phyloP scores from a whole-genome alignment of 2,113 vertebrate species.

The Rafetus swinhoei region DNA sequence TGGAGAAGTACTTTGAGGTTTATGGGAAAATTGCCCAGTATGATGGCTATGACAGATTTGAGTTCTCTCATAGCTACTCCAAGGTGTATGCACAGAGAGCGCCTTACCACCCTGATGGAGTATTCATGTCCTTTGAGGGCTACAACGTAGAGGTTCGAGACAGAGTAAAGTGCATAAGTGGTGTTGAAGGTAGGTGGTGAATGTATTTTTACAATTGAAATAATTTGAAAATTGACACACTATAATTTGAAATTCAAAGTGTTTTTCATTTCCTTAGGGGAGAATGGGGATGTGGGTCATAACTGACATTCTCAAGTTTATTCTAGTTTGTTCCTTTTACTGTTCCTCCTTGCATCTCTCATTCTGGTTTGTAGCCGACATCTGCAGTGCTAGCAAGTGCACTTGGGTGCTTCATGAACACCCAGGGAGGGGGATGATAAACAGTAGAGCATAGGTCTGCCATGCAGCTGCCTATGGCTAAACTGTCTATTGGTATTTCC shows the following conservation, averaged over 20 bases:
- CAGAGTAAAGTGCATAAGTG: constrained; percentile 97
- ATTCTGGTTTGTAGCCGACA: not conserved
- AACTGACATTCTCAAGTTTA: rapidly evolving
- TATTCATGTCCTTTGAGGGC: constrained; percentile 99
- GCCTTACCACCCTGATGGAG: constrained; percentile 93
- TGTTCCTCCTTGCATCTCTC: rapidly evolving
- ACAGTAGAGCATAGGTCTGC: not conserved
- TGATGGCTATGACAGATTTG: constrained; percentile 93
- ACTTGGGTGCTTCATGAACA: not conserved
- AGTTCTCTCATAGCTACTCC: constrained; percentile 99
- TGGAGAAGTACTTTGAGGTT: constrained; percentile 97
- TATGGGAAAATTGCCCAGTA: constrained; percentile 93
- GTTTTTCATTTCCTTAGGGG: not conserved
- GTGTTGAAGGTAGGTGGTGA: constrained; percentile 89
- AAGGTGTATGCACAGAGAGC: constrained; percentile 94
- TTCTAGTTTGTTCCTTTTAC: not conserved
- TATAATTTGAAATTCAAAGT: rapidly evolving
- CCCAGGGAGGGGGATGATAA: not conserved
- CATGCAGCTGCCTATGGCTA: not conserved
- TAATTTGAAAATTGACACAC: not conserved
- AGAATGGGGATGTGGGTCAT: rapidly evolving
- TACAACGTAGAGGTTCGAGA: constrained; percentile 98
- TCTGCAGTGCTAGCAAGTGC: rapidly evolving
- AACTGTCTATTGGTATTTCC: not conserved
- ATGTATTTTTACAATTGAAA: not conserved